A percentile compares a stretch with the other conserved stretches of the same genome.
Conservation (phyloP, 2,888 invertebrate species). For the Platerodrilus igneus region DNA sequence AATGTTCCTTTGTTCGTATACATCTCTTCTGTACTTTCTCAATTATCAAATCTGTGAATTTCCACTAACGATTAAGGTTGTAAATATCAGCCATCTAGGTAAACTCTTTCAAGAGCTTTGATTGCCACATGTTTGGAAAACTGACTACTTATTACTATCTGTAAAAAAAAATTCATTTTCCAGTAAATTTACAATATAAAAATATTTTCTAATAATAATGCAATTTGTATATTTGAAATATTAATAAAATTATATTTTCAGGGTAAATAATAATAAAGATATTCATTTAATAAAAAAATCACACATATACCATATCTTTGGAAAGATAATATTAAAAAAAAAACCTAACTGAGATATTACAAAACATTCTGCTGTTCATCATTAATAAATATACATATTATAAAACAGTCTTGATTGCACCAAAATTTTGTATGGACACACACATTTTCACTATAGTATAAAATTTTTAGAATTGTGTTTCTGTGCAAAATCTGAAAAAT, state of each 20-base stretch:
- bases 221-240: slow-evolving; percentile 24
- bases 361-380: slow-evolving; percentile 10
- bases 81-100: too few relatives aligned
- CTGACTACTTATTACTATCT: too few relatives aligned
- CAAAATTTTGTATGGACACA: slow-evolving; percentile 32
- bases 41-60: too few relatives aligned
- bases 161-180: too few relatives aligned
- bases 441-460: slow-evolving; percentile 29
- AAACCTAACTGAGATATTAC: slow-evolving; percentile 20
- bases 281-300: slow-evolving; percentile 38
- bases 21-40: too few relatives aligned
- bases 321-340: slow-evolving; percentile 36
- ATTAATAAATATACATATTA: slow-evolving; percentile 23
- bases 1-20: too few relatives aligned
- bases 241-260: slow-evolving; percentile 33
- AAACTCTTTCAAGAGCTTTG: too few relatives aligned
- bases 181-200: too few relatives aligned
- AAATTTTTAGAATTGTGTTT: slow-evolving; percentile 32
- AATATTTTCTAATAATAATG: too few relatives aligned
- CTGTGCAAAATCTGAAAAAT: slow-evolving; percentile 30
- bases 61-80: too few relatives aligned
- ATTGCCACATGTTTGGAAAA: too few relatives aligned
- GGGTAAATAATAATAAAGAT: slow-evolving; percentile 31
- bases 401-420: slow-evolving; percentile 49
- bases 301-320: slow-evolving; percentile 49